Evolutionary conservation across 1,140 invertebrate genomes (phyloP), one percentile per base, ranked within the genome.

Genomic region (Scaptomyza hsui): DNA sequence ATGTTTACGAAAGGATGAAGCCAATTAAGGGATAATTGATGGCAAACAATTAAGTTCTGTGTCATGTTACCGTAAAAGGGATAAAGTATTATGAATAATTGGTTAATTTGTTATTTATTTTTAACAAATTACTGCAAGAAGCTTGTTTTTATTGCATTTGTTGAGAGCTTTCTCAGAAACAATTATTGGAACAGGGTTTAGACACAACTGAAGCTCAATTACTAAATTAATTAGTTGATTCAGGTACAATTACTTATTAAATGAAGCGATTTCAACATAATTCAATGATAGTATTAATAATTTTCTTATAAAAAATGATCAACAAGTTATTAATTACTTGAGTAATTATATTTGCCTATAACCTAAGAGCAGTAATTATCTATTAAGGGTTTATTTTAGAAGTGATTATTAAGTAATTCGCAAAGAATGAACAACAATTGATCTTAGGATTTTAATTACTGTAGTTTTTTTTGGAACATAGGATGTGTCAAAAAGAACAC

Each of bases 21-120:
- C 53, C 65, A 76, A 76, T 76, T 76, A 76, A 59, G 42, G 48
- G 37, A 13, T 44, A 67, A 56, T 56, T 7, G 35, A 48, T 24
- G 39, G 44, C 72, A 60, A 59, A 52, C 32, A 52, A 41, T 67
- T 59, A 41, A 47, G 41, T 32, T 24, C 52, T 44, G 59, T 59
- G 39, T 47, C 62, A 65, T 59, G 47, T 18, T 32, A 19, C 42
- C n/a, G 0, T 4, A 37, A 37, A 37, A 15, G 15, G 15, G 7
- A 18, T 42, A 18, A 42, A 42, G 7, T 9, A 18, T 18, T 1
- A 42, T 37, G 2, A 37, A 12, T 37, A 37, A 12, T 37, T 37
- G 10, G 15, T 10, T 42, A n/a, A 12, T 37, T 37, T 37, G 32
- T 37, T 37, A n/a, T 37, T n/a, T 37, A 37, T 37, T 37, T 37